Percentiles rank a stretch among this genome's conserved stretches.
These are phyloP conservation scores for Slavum lentiscoides DNA, from an alignment of 2,888 invertebrate genomes.

Conservation along the genomic window DNA sequence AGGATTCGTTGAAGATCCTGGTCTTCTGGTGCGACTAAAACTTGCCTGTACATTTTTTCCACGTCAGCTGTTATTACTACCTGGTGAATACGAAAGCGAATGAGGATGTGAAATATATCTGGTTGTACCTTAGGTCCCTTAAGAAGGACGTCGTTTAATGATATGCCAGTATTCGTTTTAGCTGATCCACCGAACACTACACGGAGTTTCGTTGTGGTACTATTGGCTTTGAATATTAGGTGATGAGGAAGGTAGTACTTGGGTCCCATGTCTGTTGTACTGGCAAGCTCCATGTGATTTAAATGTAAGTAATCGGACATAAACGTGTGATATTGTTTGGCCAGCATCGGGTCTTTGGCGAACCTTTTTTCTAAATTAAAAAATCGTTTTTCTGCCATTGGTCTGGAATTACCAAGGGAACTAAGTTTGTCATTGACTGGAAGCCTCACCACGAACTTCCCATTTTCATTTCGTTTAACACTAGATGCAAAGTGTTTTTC, in stretches of 20 bases:
- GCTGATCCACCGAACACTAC: not conserved
- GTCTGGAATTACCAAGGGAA: not conserved
- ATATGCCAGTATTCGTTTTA: not conserved
- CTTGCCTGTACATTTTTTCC: not conserved
- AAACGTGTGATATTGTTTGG: not conserved
- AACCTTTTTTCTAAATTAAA: slow-evolving; percentile 3
- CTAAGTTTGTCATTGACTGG: not conserved
- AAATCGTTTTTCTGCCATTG: not conserved
- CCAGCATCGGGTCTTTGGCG: not conserved
- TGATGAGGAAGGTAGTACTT: not conserved
- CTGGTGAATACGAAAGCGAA: not conserved
- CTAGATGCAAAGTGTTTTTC: not conserved
- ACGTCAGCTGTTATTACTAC: not conserved
- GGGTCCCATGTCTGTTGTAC: not conserved
- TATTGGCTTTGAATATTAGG: not conserved
- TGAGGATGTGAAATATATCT: not conserved
- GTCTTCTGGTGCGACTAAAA: not conserved
- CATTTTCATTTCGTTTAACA: not conserved
- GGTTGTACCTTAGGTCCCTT: too few relatives aligned
- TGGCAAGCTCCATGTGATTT: not conserved
- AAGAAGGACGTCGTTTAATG: too few relatives aligned
- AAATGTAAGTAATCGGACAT: not conserved
- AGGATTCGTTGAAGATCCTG: not conserved
- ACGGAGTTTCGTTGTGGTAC: not conserved
- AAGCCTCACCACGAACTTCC: not conserved